Conservation (phyloP, 2,113 vertebrate species). For the Myiozetetes cayanensis region DNA sequence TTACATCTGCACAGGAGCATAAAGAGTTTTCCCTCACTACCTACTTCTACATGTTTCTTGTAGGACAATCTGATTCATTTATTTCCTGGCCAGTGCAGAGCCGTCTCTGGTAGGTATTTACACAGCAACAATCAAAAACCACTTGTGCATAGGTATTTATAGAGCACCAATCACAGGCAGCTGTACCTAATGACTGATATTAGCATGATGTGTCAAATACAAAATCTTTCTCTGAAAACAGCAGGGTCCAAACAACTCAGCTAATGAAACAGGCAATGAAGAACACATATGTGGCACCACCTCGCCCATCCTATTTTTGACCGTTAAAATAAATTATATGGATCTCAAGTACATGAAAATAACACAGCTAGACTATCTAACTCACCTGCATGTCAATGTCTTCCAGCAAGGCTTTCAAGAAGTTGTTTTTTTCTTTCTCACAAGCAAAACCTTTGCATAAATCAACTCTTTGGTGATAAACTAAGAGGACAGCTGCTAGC, state of each 20-base stretch:
- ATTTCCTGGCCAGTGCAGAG: not conserved
- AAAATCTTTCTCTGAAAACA: conserved; percentile 28
- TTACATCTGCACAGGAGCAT: not conserved
- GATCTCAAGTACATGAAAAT: not conserved
- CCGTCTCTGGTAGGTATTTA: not conserved
- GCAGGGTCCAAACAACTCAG: not conserved
- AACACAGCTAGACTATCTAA: not conserved
- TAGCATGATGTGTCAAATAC: conserved; percentile 17
- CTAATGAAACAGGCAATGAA: not conserved
- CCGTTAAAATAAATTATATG: not conserved
- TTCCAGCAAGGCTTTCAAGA: not conserved
- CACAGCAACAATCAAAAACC: not conserved
- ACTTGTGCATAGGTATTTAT: conserved; percentile 2
- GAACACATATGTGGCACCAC: not conserved
- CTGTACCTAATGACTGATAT: conserved; percentile 31
- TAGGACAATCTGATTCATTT: not conserved
- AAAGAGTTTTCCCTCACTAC: not conserved
- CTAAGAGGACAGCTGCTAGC: not conserved
- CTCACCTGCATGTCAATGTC: not conserved
- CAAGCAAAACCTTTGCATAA: not conserved
- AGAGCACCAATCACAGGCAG: not conserved
- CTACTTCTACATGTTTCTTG: not conserved
- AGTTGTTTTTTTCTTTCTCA: not conserved
- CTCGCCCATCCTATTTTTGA: not conserved
- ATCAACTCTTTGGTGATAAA: not conserved